A percentile compares a stretch with the other conserved stretches of the same genome.
phyloP scores from a whole-genome alignment of 2,797 vertebrate species.

The Lophius americanus region DNA sequence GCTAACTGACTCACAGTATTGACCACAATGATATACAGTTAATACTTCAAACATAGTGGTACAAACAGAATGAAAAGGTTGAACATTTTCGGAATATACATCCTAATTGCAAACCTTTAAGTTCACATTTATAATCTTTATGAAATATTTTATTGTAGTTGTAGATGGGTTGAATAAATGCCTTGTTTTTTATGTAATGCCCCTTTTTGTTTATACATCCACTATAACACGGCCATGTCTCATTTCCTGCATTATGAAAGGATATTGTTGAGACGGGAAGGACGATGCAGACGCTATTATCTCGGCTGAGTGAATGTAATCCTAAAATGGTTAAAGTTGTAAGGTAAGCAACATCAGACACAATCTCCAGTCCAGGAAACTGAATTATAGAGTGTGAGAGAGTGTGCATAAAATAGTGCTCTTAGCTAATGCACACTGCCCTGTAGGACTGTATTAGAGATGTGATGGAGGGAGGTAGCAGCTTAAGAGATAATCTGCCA shows the following conservation, averaged over 20 bases:
- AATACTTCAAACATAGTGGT: background rate
- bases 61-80: background rate
- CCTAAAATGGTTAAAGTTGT: conserved; percentile 90
- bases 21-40: background rate
- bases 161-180: background rate
- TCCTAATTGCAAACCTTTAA: background rate
- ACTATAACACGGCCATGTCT: background rate
- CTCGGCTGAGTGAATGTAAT: conserved; percentile 79
- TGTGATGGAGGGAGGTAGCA: conserved; percentile 62
- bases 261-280: conserved; percentile 88
- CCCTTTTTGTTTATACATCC: background rate
- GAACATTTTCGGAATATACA: background rate
- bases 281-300: conserved; percentile 86
- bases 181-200: background rate
- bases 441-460: conserved; percentile 61
- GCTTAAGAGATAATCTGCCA: conserved; percentile 77
- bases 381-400: conserved; percentile 19
- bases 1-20: background rate
- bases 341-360: conserved; percentile 74
- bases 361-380: conserved; percentile 1
- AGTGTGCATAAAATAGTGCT: conserved; percentile 34
- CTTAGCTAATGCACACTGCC: conserved; percentile 66
- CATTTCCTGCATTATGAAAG: conserved; percentile 58
- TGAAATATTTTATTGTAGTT: background rate
- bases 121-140: background rate